These are phyloP conservation scores for Anagrus nilaparvatae DNA, from an alignment of 1,140 invertebrate genomes.

Conservation along the genomic window DNA sequence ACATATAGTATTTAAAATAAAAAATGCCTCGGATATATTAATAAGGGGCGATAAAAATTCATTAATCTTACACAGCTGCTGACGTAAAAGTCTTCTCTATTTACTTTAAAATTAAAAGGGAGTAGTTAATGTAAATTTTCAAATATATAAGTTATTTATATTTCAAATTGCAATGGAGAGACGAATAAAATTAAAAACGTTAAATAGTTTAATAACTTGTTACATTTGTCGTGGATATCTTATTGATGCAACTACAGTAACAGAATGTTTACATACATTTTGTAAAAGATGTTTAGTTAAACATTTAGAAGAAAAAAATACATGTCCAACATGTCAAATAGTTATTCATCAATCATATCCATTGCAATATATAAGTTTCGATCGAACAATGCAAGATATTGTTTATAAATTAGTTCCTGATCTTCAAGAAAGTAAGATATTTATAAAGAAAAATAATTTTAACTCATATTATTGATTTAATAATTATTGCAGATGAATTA, in stretches of 20 bases:
- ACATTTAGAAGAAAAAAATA: slow-evolving; percentile 93
- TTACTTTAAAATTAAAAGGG: no score
- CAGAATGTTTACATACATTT: slow-evolving; percentile 96
- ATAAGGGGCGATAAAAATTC: no score
- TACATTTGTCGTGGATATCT: slow-evolving; percentile 93
- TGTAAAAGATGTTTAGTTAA: slow-evolving; percentile 97
- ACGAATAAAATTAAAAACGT: slow-evolving; percentile 78
- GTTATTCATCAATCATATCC: slow-evolving; percentile 97
- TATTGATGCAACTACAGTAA: slow-evolving; percentile 94
- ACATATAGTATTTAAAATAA: no score
- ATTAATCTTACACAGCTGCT: no score
- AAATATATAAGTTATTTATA: no score
- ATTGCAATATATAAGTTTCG: slow-evolving; percentile 92
- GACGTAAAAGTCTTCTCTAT: no score
- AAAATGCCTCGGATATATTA: no score
- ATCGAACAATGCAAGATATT: slow-evolving; percentile 97
- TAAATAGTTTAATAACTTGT: slow-evolving; percentile 90
- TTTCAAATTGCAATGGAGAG: slow-evolving; percentile 60
- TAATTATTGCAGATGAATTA: slow-evolving; percentile 59
- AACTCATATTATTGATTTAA: slow-evolving; percentile 6
- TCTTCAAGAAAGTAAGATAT: slow-evolving; percentile 68
- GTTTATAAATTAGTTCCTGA: slow-evolving; percentile 94
- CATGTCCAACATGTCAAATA: slow-evolving; percentile 92
- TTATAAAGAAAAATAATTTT: neutral
- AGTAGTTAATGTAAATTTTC: no score